Conservation (phyloP, 2,888 invertebrate genomes). For the Pharmacophagus antenor region DNA sequence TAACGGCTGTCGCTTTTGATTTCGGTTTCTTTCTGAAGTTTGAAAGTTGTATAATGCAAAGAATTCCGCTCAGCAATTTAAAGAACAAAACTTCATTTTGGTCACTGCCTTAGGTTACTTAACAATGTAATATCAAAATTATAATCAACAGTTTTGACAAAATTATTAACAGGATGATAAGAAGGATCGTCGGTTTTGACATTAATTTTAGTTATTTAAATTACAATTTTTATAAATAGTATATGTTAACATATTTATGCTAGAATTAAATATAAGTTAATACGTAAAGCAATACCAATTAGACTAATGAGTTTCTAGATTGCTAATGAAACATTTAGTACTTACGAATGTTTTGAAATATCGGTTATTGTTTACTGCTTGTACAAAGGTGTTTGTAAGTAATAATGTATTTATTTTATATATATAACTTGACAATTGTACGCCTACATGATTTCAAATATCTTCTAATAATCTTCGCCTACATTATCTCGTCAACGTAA, state of each 20-base stretch:
- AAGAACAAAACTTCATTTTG: no score
- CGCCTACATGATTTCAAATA: slow-evolving; percentile 26
- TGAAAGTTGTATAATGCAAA: no score
- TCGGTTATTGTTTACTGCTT: slow-evolving; percentile 19
- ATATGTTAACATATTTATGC: not conserved
- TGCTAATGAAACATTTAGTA: slow-evolving; percentile 10
- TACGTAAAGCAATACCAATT: not conserved
- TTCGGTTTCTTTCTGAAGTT: no score
- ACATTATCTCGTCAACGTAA: slow-evolving; percentile 23
- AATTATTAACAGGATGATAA: no score
- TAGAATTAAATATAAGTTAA: not conserved
- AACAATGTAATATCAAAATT: no score
- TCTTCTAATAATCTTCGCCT: slow-evolving; percentile 21
- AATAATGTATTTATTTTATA: slow-evolving; percentile 30
- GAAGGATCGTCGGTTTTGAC: no score
- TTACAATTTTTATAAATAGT: not conserved
- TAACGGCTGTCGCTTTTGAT: no score
- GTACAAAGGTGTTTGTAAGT: slow-evolving; percentile 20
- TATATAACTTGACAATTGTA: slow-evolving; percentile 16
- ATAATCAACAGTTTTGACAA: no score
- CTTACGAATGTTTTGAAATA: slow-evolving; percentile 23
- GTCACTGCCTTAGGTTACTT: no score
- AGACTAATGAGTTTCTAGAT: slow-evolving; percentile 14
- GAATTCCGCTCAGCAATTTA: no score
- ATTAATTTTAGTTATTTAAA: not conserved